A percentile compares a stretch with the other conserved stretches of the same genome.
These are phyloP conservation scores for Merops nubicus DNA, from an alignment of 2,113 vertebrate genomes.

Conservation along the genomic window DNA sequence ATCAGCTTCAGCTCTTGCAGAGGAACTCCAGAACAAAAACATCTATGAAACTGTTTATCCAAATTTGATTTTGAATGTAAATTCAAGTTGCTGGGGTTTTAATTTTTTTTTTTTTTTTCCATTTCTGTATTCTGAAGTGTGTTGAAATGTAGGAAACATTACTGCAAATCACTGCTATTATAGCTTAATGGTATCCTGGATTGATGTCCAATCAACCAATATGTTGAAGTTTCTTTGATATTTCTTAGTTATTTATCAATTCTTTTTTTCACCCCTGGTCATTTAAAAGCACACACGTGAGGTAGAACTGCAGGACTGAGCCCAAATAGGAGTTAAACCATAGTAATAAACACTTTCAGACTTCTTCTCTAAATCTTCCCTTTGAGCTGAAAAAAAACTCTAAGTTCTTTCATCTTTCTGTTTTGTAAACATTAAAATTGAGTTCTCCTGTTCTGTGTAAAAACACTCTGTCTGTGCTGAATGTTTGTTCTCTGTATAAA, in stretches of 20 bases:
- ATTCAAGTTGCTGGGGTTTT: background rate
- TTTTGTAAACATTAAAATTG: background rate
- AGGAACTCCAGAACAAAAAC: background rate
- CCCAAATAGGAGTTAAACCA: background rate
- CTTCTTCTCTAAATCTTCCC: background rate
- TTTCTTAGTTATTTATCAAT: background rate
- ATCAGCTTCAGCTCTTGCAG: background rate
- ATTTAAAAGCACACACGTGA: background rate
- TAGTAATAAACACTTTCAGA: background rate
- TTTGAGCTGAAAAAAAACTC: background rate
- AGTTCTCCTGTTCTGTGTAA: background rate
- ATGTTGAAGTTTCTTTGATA: background rate
- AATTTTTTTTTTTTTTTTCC: background rate
- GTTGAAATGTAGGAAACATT: background rate
- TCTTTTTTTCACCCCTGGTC: background rate
- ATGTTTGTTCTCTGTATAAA: background rate
- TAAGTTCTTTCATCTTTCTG: background rate
- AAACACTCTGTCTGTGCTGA: background rate
- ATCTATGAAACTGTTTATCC: background rate
- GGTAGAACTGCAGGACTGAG: background rate
- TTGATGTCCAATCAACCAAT: background rate
- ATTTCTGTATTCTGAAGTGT: background rate
- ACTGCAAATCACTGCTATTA: background rate
- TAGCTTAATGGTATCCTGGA: background rate
- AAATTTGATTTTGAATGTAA: constrained; percentile 9